These are phyloP conservation scores for Lochmaea capreae DNA, from an alignment of 2,888 invertebrate genomes.

Conservation along the genomic window DNA sequence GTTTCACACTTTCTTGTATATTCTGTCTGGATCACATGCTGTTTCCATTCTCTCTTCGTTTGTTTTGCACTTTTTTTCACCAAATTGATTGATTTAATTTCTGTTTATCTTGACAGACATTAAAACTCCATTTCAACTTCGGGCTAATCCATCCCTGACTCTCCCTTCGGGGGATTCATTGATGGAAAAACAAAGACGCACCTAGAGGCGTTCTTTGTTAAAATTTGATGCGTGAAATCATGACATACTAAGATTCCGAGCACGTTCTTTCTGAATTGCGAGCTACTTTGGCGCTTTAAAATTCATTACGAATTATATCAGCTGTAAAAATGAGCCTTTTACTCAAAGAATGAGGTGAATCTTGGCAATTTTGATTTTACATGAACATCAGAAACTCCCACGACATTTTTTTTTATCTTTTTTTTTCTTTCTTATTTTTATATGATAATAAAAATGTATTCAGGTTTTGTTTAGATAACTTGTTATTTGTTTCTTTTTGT, in stretches of 20 bases:
- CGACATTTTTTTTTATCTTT: background rate
- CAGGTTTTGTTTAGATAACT: background rate
- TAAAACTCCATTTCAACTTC: too few relatives aligned
- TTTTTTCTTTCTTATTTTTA: background rate
- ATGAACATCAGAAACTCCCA: conserved; percentile 21
- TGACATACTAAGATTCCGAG: conserved; percentile 58
- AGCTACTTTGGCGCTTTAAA: conserved; percentile 64
- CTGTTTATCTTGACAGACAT: too few relatives aligned
- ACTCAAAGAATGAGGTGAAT: conserved; percentile 39
- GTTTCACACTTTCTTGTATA: too few relatives aligned
- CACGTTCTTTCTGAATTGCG: conserved; percentile 65
- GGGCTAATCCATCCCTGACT: conserved; percentile 17
- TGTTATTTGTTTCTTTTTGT: too few relatives aligned
- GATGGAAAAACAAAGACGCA: conserved; percentile 45
- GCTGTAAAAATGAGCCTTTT: conserved; percentile 63
- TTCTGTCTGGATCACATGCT: too few relatives aligned
- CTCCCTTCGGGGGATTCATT: conserved; percentile 17
- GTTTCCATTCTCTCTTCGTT: too few relatives aligned
- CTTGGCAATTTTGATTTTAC: conserved; percentile 37
- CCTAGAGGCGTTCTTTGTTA: conserved; percentile 44
- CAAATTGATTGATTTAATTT: too few relatives aligned
- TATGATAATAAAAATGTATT: background rate
- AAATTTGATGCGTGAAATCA: conserved; percentile 52
- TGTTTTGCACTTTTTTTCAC: too few relatives aligned
- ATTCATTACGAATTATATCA: conserved; percentile 66